Evolutionary conservation across 2,888 invertebrate genomes (phyloP).

Genomic region (Marasmarcha lunaedactyla): DNA sequence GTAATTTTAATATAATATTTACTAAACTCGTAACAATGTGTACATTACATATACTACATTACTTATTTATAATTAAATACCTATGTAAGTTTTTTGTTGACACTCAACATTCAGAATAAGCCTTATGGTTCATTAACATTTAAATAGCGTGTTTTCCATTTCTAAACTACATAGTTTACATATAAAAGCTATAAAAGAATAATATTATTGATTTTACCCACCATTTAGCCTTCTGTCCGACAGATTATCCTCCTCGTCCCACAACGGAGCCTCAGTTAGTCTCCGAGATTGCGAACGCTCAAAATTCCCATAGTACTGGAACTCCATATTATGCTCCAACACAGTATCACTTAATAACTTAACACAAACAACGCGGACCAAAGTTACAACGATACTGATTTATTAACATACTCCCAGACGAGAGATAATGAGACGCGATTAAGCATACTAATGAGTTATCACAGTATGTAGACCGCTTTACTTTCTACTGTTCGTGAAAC

Average conservation of each 20-base stretch:
- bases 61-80: no score
- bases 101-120: no score
- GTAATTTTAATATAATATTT: no score
- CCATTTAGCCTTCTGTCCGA: constrained; percentile 53
- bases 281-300: constrained; percentile 36
- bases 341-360: constrained; percentile 20
- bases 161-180: no score
- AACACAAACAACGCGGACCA: constrained; percentile 32
- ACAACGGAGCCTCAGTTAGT: constrained; percentile 48
- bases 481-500: background rate
- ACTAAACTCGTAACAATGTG: no score
- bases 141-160: no score
- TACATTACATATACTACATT: no score
- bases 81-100: no score
- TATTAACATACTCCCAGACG: constrained; percentile 39
- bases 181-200: no score
- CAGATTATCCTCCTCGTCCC: constrained; percentile 60
- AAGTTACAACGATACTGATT: constrained; percentile 46
- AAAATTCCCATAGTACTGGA: constrained; percentile 55
- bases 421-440: constrained; percentile 45
- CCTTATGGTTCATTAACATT: no score
- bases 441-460: background rate
- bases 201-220: no score
- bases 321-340: constrained; percentile 39
- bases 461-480: background rate